phyloP scores from a whole-genome alignment of 2,888 invertebrate genomes.

The Aquatica leii region DNA sequence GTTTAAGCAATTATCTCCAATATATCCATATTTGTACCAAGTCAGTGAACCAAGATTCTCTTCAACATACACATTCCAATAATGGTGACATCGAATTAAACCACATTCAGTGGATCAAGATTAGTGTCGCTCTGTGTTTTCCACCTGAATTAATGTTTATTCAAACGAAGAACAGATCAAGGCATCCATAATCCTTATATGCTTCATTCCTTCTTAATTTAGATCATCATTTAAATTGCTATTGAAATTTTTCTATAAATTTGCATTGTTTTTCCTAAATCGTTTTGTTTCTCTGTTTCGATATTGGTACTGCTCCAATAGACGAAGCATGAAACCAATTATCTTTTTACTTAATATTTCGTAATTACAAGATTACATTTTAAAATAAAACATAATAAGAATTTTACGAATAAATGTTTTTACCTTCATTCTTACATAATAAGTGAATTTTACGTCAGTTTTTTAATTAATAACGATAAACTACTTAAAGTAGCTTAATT shows the following conservation, averaged over 20 bases:
- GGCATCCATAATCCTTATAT: conserved; percentile 19
- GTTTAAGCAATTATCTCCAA: conserved; percentile 7
- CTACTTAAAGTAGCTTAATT: no score
- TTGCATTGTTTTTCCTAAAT: conserved; percentile 31
- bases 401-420: not conserved
- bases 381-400: conserved; percentile 8
- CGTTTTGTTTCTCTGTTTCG: conserved; percentile 41
- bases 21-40: conserved; percentile 23
- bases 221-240: not conserved
- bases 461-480: no score
- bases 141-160: conserved; percentile 32
- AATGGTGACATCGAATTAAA: conserved; percentile 34
- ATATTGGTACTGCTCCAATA: conserved; percentile 36
- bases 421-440: not conserved
- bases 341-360: conserved; percentile 19
- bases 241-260: not conserved
- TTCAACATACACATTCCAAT: conserved; percentile 28
- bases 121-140: conserved; percentile 39
- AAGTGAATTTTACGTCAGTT: no score
- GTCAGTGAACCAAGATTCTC: conserved; percentile 31
- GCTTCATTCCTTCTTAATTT: not conserved
- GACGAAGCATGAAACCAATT: conserved; percentile 37
- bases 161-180: conserved; percentile 25
- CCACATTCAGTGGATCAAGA: conserved; percentile 37
- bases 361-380: conserved; percentile 27